A percentile compares a stretch with the other conserved stretches of the same genome.
phyloP scores from a whole-genome alignment of 2,888 invertebrate species.

The Meghimatium bilineatum region DNA sequence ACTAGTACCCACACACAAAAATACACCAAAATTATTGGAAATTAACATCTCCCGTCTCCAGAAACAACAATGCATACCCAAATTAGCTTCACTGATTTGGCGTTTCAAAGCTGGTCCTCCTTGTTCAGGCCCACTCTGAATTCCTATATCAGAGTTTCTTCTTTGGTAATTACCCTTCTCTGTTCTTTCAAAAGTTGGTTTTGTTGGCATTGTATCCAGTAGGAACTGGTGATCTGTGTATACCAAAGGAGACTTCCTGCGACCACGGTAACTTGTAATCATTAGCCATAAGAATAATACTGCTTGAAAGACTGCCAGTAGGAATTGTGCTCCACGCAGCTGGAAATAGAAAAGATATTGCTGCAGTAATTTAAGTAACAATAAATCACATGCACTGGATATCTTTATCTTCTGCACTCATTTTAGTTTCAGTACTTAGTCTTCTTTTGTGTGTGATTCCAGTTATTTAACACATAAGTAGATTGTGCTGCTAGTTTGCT shows the following conservation, averaged over 20 bases:
- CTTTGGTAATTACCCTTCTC: slow-evolving; percentile 1
- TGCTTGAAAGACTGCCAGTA: slow-evolving; percentile 37
- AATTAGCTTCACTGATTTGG: slow-evolving; percentile 35
- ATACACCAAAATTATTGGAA: no score
- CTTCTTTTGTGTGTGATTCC: no score
- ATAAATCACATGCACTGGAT: no score
- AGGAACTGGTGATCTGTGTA: slow-evolving; percentile 50
- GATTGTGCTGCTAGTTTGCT: no score
- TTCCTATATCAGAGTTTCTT: slow-evolving; percentile 41
- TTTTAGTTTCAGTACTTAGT: no score
- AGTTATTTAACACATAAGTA: no score
- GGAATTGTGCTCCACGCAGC: slow-evolving; percentile 29
- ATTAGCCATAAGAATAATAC: slow-evolving; percentile 41
- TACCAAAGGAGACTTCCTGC: slow-evolving; percentile 34
- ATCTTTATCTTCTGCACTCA: no score
- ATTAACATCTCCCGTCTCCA: not conserved
- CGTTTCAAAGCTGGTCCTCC: slow-evolving; percentile 19
- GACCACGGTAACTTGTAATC: slow-evolving; percentile 29
- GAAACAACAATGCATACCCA: not conserved
- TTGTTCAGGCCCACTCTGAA: not conserved
- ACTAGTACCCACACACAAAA: no score
- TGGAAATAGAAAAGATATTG: not conserved
- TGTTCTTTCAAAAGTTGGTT: slow-evolving; percentile 23
- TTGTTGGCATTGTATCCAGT: slow-evolving; percentile 51
- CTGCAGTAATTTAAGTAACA: no score